Evolutionary conservation across 1,140 invertebrate genomes (phyloP), one percentile per base, ranked within the genome.

Genomic region (Delia radicum): DNA sequence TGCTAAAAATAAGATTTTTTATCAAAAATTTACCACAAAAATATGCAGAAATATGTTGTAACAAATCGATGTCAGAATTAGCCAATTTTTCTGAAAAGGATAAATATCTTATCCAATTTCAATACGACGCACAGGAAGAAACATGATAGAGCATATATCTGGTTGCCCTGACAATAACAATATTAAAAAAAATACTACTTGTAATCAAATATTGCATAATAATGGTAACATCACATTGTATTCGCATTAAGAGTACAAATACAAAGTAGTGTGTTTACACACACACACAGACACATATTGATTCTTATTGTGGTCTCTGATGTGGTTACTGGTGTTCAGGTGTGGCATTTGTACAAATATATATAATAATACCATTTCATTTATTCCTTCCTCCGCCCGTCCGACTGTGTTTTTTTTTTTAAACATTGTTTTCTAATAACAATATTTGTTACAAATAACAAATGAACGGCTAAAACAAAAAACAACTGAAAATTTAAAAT

Each of bases 171-270:
- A n/a, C n/a, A 42, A 42, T 8, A 42, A 15, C 12, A 42, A 42
- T 12, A 5, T 10, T 33, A 48, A 4, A 21, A 21, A 21, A 55
- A 55, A 0, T 21, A 55, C 48, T 5, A 55, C 48, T 55, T 21
- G 48, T 55, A 55, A 55, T 55, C 48, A 55, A 55, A 55, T 55
- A 55, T 55, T 55, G 48, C 48, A 55, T 55, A 55, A 55, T 55
- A 55, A 55, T 55, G 48, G 48, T 55, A 55, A 55, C 48, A 55
- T 55, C 48, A 55, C 48, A 55, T 55, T 18, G n/a, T 55, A 21
- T 55, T 55, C 37, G 37, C 37, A 42, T 42, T 42, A 42, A 15
- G 12, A 42, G 37, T 42, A 15, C n/a, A 42, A 42, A 42, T 42
- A 42, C 37, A n/a, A n/a, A n/a, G n/a, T 42, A 4, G 31, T 33